phyloP scores from a whole-genome alignment of 2,888 invertebrate species.

The Meloe dianella region DNA sequence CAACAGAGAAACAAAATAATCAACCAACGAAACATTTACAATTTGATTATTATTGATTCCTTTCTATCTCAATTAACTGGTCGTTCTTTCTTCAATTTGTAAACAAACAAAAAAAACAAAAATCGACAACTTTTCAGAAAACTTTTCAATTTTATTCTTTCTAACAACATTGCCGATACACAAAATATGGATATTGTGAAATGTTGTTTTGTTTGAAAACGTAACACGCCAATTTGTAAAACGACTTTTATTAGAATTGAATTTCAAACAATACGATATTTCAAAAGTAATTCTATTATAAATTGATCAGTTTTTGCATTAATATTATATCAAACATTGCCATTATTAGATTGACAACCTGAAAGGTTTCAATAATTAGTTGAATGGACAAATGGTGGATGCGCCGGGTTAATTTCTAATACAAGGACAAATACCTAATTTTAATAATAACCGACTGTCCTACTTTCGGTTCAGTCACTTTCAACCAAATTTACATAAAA shows the following conservation, averaged over 20 bases:
- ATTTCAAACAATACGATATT: not conserved
- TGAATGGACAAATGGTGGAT: not conserved
- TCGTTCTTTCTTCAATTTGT: not conserved
- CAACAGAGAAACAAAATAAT: not conserved
- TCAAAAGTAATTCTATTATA: too few relatives aligned
- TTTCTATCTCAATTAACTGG: not conserved
- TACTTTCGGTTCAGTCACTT: not conserved
- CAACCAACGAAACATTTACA: not conserved
- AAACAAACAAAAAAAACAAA: not conserved
- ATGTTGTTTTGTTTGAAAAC: not conserved
- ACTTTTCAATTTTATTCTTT: not conserved
- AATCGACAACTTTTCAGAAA: not conserved
- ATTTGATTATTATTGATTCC: constrained; percentile 1
- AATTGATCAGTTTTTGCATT: too few relatives aligned
- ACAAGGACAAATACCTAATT: not conserved
- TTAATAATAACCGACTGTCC: not conserved
- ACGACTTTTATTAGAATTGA: not conserved
- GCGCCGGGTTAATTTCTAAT: not conserved
- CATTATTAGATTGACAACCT: not conserved
- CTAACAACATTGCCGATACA: not conserved
- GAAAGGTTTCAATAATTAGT: not conserved
- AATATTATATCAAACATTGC: too few relatives aligned
- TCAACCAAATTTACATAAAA: not conserved
- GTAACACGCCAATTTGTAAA: not conserved
- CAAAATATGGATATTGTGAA: not conserved